Percentiles rank a stretch among this genome's conserved stretches.
Conservation (phyloP, 2,797 vertebrate genomes). For the Labeo calbasu region DNA sequence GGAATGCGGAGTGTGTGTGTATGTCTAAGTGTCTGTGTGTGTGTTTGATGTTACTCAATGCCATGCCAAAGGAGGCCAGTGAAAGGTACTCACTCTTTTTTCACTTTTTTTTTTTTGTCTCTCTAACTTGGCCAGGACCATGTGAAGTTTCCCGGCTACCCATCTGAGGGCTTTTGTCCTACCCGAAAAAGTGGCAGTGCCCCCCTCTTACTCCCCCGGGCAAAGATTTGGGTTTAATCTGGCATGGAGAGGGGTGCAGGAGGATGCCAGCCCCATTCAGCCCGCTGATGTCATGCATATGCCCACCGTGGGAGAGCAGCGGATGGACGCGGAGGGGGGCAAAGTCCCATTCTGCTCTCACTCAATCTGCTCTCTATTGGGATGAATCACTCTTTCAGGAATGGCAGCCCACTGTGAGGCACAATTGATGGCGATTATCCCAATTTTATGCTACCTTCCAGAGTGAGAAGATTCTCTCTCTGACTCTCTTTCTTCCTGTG, state of each 20-base stretch:
- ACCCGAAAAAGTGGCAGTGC: constrained; percentile 78
- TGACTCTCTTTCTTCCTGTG: constrained; percentile 25
- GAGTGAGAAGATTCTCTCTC: constrained; percentile 71
- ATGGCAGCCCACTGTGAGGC: constrained; percentile 77
- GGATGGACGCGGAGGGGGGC: constrained; percentile 63
- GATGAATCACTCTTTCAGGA: constrained; percentile 85
- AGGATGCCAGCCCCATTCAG: constrained; percentile 79
- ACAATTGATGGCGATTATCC: constrained; percentile 85
- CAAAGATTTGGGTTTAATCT: constrained; percentile 74
- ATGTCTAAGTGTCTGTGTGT: neutral
- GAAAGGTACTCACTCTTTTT: constrained; percentile 62
- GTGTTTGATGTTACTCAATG: constrained; percentile 45
- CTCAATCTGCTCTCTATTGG: constrained; percentile 74
- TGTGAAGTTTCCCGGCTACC: constrained; percentile 82
- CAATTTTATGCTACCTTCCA: constrained; percentile 82
- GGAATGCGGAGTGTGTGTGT: neutral
- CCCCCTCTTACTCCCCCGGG: constrained; percentile 68
- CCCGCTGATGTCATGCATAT: constrained; percentile 82
- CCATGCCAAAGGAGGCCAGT: constrained; percentile 74
- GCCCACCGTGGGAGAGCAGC: constrained; percentile 84
- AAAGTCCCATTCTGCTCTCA: constrained; percentile 55
- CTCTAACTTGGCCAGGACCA: constrained; percentile 75
- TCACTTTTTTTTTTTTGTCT: constrained; percentile 26
- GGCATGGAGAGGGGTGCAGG: constrained; percentile 68
- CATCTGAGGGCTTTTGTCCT: constrained; percentile 81